phyloP scores from a whole-genome alignment of 2,113 vertebrate genomes.

The Malurus cyaneus region DNA sequence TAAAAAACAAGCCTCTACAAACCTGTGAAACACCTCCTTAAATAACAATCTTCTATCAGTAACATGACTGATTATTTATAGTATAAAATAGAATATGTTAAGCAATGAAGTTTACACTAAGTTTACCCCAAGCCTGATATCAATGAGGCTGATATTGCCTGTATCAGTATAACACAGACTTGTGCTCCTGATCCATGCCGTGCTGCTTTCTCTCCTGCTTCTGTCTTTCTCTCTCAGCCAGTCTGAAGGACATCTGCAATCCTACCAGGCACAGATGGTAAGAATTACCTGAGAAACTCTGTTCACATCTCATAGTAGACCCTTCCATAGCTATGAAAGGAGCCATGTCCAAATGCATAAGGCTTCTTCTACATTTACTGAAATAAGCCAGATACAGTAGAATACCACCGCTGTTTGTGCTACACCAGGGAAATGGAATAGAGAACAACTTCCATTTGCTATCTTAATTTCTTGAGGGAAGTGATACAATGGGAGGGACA shows the following conservation, averaged over 20 bases:
- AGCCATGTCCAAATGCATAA: neutral
- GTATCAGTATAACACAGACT: neutral
- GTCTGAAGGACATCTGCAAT: neutral
- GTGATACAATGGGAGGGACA: neutral
- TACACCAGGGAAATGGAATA: neutral
- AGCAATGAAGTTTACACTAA: neutral
- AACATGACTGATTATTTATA: neutral
- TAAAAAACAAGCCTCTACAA: neutral
- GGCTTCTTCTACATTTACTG: neutral
- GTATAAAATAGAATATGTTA: neutral
- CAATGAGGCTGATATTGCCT: neutral
- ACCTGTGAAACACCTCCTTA: neutral
- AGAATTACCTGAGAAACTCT: neutral
- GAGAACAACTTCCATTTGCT: neutral
- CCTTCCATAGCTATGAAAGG: neutral
- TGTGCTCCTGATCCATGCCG: neutral
- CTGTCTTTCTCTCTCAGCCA: neutral
- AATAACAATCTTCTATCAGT: neutral
- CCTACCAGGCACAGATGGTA: neutral
- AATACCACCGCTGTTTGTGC: neutral
- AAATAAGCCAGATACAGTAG: neutral
- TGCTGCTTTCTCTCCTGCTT: neutral
- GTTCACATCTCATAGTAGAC: neutral
- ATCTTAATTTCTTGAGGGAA: neutral
- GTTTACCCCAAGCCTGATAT: neutral